These are phyloP conservation scores for Bothrops jararaca DNA, from an alignment of 2,113 vertebrate genomes.

Conservation along the genomic window DNA sequence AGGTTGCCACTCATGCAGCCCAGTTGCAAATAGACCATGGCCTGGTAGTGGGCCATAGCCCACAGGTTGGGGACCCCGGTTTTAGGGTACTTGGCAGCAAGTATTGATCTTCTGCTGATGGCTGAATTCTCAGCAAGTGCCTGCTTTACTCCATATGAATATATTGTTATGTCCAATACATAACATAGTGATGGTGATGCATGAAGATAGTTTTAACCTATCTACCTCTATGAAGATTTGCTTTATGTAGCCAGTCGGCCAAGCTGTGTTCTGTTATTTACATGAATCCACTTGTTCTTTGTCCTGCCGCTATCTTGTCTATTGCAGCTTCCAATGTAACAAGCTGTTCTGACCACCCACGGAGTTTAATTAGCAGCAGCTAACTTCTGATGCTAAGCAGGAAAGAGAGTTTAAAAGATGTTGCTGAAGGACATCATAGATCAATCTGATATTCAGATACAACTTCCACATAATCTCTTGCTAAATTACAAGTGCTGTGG, in stretches of 20 bases:
- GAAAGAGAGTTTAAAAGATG: background rate
- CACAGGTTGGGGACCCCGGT: background rate
- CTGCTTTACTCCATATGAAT: background rate
- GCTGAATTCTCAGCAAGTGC: background rate
- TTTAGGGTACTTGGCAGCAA: background rate
- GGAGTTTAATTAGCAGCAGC: background rate
- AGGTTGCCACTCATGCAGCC: background rate
- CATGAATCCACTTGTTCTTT: background rate
- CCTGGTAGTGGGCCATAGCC: background rate
- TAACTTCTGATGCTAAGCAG: background rate
- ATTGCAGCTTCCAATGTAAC: background rate
- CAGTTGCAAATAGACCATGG: background rate
- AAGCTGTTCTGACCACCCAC: conserved; percentile 13
- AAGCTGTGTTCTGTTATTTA: background rate
- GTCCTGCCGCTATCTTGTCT: background rate
- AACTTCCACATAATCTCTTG: background rate
- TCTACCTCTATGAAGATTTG: background rate
- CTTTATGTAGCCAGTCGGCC: background rate
- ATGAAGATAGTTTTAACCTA: background rate
- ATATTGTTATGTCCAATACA: background rate
- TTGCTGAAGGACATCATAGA: background rate
- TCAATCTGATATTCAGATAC: background rate
- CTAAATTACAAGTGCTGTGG: background rate
- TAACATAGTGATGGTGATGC: background rate
- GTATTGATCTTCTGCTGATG: background rate